Evolutionary conservation across 2,113 vertebrate species (phyloP).

Genomic region (Alethe diademata): DNA sequence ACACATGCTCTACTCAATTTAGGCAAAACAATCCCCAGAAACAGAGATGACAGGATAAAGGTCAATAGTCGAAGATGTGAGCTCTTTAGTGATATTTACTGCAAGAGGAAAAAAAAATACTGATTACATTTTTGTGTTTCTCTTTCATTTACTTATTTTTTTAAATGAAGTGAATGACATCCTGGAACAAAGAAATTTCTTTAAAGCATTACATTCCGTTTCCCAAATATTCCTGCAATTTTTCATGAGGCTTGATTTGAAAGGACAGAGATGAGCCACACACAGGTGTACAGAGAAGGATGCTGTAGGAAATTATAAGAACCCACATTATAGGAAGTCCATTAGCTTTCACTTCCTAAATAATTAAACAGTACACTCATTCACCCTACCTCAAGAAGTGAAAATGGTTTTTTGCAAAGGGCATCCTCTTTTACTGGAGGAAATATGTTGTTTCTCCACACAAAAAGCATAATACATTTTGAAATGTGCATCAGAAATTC

Average conservation of each 20-base stretch:
- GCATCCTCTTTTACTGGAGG: not conserved
- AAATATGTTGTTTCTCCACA: not conserved
- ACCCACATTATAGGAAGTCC: not conserved
- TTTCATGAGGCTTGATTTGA: not conserved
- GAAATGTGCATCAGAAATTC: not conserved
- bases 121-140: not conserved
- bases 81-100: not conserved
- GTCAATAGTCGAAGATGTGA: not conserved
- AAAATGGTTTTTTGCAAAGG: not conserved
- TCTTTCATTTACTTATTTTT: not conserved
- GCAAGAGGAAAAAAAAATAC: not conserved
- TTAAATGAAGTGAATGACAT: not conserved
- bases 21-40: slow-evolving; percentile 54
- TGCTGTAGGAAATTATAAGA: not conserved
- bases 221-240: not conserved
- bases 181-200: not conserved
- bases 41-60: not conserved
- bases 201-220: not conserved
- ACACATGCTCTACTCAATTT: slow-evolving; percentile 57
- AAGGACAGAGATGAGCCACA: not conserved
- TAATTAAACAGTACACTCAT: slow-evolving; percentile 6
- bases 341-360: slow-evolving; percentile 39
- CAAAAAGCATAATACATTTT: not conserved
- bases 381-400: not conserved
- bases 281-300: not conserved